Evolutionary conservation across 2,113 vertebrate genomes (phyloP).

Genomic region (Syngnathoides biaculeatus): DNA sequence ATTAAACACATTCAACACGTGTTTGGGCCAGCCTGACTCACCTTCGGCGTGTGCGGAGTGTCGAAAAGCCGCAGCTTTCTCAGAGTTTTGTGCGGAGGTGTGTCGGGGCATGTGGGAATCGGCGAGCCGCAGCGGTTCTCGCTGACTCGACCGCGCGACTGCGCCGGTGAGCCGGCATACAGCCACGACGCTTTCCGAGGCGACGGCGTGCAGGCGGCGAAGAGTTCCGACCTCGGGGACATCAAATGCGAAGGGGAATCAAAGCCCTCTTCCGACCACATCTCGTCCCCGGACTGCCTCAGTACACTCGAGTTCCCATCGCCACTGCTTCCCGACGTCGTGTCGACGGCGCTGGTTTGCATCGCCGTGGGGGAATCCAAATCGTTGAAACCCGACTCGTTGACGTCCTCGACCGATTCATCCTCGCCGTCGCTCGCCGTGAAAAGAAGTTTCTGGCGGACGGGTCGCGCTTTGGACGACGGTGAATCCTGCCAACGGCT

Average conservation of each 20-base stretch:
- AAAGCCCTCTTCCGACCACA: constrained; percentile 83
- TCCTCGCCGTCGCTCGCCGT: constrained; percentile 83
- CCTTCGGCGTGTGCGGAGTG: constrained; percentile 96
- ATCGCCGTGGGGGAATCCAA: constrained; percentile 81
- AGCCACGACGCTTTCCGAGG: constrained; percentile 71
- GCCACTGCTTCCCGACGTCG: constrained; percentile 63
- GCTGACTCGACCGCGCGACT: constrained; percentile 42
- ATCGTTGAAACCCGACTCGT: constrained; percentile 93
- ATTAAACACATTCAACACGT: not conserved
- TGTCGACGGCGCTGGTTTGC: constrained; percentile 59
- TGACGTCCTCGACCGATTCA: constrained; percentile 80
- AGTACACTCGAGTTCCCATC: constrained; percentile 65
- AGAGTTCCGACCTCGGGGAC: constrained; percentile 67
- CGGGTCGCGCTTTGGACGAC: constrained; percentile 59
- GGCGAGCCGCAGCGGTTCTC: constrained; percentile 75
- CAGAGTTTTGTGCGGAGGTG: constrained; percentile 93
- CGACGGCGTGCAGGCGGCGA: constrained; percentile 74
- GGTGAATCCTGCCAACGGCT: constrained; percentile 61
- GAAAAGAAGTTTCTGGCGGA: constrained; percentile 85
- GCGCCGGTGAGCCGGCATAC: constrained; percentile 56
- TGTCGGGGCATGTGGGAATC: constrained; percentile 83
- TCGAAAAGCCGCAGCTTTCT: constrained; percentile 91
- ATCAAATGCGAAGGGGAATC: constrained; percentile 80
- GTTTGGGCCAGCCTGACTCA: constrained; percentile 42
- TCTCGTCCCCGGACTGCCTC: constrained; percentile 73